A percentile compares a stretch with the other conserved stretches of the same genome.
Evolutionary conservation across 53 echinoderm and acorn worm genomes (phyloP).

Genomic region (Temnopleurus reevesii): DNA sequence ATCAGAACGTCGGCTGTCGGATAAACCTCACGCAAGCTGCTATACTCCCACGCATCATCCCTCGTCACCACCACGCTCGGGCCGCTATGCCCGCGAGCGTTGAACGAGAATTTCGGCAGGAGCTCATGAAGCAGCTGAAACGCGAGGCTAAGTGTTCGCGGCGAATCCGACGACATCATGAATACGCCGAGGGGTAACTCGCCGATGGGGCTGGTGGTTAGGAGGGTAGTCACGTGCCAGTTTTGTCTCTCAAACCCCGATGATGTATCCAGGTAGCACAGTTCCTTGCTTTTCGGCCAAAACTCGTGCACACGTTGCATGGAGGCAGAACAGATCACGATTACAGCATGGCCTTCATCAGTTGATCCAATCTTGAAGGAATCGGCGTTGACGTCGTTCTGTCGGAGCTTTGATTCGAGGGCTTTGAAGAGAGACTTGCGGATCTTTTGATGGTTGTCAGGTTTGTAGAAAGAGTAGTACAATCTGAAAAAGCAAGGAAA

Average conservation of each 20-base stretch:
- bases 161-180: constrained; percentile 26
- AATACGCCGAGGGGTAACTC: constrained; percentile 56
- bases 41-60: neutral
- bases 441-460: neutral
- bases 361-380: constrained; percentile 48
- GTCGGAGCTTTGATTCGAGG: neutral
- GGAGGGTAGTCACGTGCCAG: constrained; percentile 17
- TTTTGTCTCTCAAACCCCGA: neutral
- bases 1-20: neutral
- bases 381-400: neutral
- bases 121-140: constrained; percentile 50
- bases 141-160: neutral
- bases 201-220: constrained; percentile 36
- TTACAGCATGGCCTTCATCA: constrained; percentile 42
- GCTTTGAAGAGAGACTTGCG: neutral
- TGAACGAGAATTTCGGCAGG: constrained; percentile 26
- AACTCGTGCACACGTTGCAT: constrained; percentile 57
- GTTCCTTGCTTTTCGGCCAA: constrained; percentile 35
- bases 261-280: constrained; percentile 49
- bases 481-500: neutral
- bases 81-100: constrained; percentile 11
- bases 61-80: constrained; percentile 9
- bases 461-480: constrained; percentile 20
- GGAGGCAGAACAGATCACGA: constrained; percentile 64
- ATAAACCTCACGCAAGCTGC: neutral